A percentile compares a stretch with the other conserved stretches of the same genome.
phyloP scores from a whole-genome alignment of 2,888 invertebrate genomes.

The Eilema griseolum region DNA sequence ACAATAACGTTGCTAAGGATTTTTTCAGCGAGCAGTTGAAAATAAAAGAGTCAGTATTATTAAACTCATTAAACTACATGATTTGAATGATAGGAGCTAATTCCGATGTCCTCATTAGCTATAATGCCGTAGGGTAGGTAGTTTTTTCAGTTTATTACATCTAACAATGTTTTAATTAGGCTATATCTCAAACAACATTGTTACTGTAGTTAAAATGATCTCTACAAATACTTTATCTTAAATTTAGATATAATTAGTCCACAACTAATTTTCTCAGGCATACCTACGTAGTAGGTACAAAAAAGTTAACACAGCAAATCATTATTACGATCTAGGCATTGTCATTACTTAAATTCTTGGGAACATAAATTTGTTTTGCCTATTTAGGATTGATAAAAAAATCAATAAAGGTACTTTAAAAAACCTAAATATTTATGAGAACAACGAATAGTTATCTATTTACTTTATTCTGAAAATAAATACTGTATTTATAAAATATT shows the following conservation, averaged over 20 bases:
- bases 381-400: constrained; percentile 30
- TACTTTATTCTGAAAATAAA: too few relatives aligned
- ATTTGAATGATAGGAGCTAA: background rate
- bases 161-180: background rate
- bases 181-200: background rate
- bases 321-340: constrained; percentile 42
- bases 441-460: too few relatives aligned
- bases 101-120: background rate
- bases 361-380: constrained; percentile 32
- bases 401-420: background rate
- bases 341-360: constrained; percentile 46
- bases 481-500: too few relatives aligned
- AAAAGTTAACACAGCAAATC: constrained; percentile 34
- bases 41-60: too few relatives aligned
- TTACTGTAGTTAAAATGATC: constrained; percentile 7
- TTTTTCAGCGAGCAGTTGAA: too few relatives aligned
- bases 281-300: constrained; percentile 23
- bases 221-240: constrained; percentile 4
- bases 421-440: too few relatives aligned
- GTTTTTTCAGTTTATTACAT: constrained; percentile 9
- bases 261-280: constrained; percentile 29
- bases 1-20: too few relatives aligned
- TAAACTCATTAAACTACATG: too few relatives aligned
- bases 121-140: background rate
- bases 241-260: constrained; percentile 13